Evolutionary conservation across 1,140 invertebrate species (phyloP).

Genomic region (Periplaneta americana): DNA sequence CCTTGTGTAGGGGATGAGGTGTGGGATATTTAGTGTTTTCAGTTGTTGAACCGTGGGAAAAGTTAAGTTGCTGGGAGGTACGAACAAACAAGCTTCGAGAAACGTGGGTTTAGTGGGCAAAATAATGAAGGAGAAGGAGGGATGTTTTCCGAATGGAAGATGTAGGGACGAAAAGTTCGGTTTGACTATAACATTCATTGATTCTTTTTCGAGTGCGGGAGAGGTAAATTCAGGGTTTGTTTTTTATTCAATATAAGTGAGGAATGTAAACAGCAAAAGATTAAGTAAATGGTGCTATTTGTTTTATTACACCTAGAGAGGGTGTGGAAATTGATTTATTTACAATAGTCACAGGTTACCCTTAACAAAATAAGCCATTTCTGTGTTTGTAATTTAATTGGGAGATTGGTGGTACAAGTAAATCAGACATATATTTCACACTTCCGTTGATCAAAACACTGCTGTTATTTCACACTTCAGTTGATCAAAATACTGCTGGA

Average conservation of each 20-base stretch:
- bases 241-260: background rate
- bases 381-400: no score
- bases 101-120: background rate
- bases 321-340: no score
- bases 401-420: no score
- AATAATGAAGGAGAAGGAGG: background rate
- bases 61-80: background rate
- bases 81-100: background rate
- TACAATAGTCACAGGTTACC: no score
- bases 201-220: background rate
- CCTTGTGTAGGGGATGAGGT: background rate
- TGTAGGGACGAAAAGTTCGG: background rate
- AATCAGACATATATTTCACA: no score
- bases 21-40: background rate
- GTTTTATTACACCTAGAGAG: no score
- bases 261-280: background rate
- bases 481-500: no score
- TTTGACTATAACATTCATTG: background rate
- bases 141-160: background rate
- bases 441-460: no score
- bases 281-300: background rate
- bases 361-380: no score
- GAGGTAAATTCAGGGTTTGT: background rate
- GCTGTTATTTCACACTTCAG: no score
- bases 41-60: background rate